These are phyloP conservation scores for Corydoras sp. DNA, from an alignment of 2,113 vertebrate species.

Conservation along the genomic window DNA sequence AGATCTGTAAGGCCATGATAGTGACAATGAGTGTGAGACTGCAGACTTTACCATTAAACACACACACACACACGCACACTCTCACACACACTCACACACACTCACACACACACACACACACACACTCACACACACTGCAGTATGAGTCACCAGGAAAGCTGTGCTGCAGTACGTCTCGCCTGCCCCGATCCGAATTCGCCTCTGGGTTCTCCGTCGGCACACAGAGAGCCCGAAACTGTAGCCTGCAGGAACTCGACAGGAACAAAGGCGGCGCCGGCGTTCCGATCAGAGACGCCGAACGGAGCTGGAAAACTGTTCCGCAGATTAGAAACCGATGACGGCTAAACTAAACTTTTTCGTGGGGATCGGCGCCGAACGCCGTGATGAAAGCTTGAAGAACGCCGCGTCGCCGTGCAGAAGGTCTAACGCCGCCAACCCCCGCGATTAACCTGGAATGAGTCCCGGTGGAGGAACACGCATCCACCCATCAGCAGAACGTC, in stretches of 20 bases:
- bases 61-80: background rate
- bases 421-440: no score
- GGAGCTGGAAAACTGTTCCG: no score
- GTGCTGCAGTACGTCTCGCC: slow-evolving; percentile 24
- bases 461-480: no score
- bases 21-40: slow-evolving; percentile 15
- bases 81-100: slow-evolving; percentile 20
- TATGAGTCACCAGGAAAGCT: slow-evolving; percentile 24
- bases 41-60: background rate
- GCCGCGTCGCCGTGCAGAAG: no score
- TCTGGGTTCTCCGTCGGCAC: background rate
- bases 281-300: background rate
- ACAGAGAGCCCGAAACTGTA: background rate
- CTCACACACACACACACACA: slow-evolving; percentile 21
- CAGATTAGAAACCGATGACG: no score
- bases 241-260: background rate
- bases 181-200: background rate
- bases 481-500: no score
- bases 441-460: no score
- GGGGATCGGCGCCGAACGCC: no score
- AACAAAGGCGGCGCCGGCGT: background rate
- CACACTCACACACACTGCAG: slow-evolving; percentile 17
- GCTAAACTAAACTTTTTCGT: no score
- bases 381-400: no score
- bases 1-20: slow-evolving; percentile 8